Percentiles rank a stretch among this genome's conserved stretches.
Evolutionary conservation across 2,888 invertebrate genomes (phyloP).

Genomic region (Apomyelois bistriatella): DNA sequence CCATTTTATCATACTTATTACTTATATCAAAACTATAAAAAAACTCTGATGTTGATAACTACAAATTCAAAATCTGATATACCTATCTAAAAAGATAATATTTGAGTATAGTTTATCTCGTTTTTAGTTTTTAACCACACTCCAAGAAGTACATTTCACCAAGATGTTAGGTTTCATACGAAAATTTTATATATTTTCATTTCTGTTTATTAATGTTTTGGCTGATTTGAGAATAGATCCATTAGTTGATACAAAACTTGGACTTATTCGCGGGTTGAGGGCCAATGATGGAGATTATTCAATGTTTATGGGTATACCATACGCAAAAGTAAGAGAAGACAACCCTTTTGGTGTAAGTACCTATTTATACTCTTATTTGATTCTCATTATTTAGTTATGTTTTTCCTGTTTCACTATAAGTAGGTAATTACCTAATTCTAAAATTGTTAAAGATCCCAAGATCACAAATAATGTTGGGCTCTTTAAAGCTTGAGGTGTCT

Average conservation of each 20-base stretch:
- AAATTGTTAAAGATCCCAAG: no score
- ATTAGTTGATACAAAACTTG: slow-evolving; percentile 33
- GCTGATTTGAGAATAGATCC: slow-evolving; percentile 24
- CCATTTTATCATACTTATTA: no score
- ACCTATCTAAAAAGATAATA: no score
- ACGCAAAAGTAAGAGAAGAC: slow-evolving; percentile 32
- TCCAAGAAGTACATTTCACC: background rate
- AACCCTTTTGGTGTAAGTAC: slow-evolving; percentile 45
- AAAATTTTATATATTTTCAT: background rate
- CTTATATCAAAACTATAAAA: no score
- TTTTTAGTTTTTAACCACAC: background rate
- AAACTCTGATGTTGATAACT: no score
- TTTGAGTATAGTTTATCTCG: no score
- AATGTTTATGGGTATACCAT: slow-evolving; percentile 48
- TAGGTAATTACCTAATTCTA: no score
- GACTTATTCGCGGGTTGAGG: slow-evolving; percentile 32
- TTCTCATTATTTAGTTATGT: background rate
- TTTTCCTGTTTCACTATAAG: no score
- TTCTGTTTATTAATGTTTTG: background rate
- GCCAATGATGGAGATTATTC: slow-evolving; percentile 36
- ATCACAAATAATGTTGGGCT: no score
- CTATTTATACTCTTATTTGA: background rate
- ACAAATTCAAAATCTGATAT: no score
- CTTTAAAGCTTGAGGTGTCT: no score
- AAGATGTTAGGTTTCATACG: background rate